Evolutionary conservation across 2,113 vertebrate genomes (phyloP), one percentile per base, ranked within the genome.

Genomic region (Pangasianodon hypophthalmus): DNA sequence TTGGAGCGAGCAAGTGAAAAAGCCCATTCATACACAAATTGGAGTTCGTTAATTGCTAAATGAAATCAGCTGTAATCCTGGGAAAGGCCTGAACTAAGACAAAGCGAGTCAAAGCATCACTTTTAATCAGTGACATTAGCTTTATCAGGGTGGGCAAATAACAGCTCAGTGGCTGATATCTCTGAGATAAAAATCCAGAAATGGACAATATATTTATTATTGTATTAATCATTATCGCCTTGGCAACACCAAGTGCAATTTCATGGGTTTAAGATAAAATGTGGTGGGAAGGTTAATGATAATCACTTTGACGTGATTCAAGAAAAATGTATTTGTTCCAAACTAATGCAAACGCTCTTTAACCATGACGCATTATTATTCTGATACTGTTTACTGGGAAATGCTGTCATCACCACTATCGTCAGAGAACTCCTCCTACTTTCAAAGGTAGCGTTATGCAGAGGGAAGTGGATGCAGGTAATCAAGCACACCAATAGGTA

Each of bases 61-160:
- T 89, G 82, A 89, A 89, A 89, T 89, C 88, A 84, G 88, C 88
- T 75, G 88, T 89, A 75, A 58, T 85, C 82, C 82, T 89, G 82
- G 81, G 67, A 85, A 84, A 89, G 48, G 79, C 64, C 67, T 84
- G 52, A 75, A 62, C 52, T 60, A 26, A 64, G 64, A 71, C 48
- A 50, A 14, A 50, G 21, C 41, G 71, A 52, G 29, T 41, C 62
- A 41, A 52, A 58, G 46, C 69, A 1, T 75, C 67, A 60, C 67
- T 89, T 54, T 77, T 29, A 73, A 58, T 52, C 54, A 26, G 16
- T 19, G 41, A 48, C 1, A 48, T 24, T 71, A 50, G 29, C 44
- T 46, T 77, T 52, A 52, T 4, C 87, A 44, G 7, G 13, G 18
- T 44, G 19, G 2, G 21, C n/a, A 56, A 6, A 56, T 56, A 71